A percentile compares a stretch with the other conserved stretches of the same genome.
Evolutionary conservation across 2,797 vertebrate species (phyloP).

Genomic region (Aplochiton taeniatus): DNA sequence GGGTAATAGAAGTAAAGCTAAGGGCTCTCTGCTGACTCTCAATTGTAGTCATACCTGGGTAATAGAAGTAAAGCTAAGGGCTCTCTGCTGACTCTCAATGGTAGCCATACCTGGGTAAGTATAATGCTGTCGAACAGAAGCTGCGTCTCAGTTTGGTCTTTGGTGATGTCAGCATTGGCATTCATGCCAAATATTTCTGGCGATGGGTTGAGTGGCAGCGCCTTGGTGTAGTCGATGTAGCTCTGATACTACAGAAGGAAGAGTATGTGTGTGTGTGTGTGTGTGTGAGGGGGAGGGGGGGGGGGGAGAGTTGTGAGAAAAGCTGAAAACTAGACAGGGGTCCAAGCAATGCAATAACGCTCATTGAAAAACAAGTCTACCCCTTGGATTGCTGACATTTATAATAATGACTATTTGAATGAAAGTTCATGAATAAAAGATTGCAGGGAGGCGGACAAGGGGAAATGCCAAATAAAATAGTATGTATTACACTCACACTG

Average conservation of each 20-base stretch:
- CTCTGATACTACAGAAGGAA: slow-evolving; percentile 74
- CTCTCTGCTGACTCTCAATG: too few species aligned
- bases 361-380: slow-evolving; percentile 71
- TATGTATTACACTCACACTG: slow-evolving; percentile 72
- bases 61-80: background rate
- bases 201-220: slow-evolving; percentile 81
- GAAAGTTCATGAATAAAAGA: slow-evolving; percentile 80
- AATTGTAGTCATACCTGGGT: slow-evolving; percentile 72
- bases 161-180: slow-evolving; percentile 85
- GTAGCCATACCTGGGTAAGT: slow-evolving; percentile 78
- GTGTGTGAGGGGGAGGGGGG: too few species aligned
- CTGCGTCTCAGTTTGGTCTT: slow-evolving; percentile 88
- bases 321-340: slow-evolving; percentile 40
- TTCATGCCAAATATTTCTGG: slow-evolving; percentile 90
- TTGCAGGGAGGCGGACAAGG: slow-evolving; percentile 39
- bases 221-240: slow-evolving; percentile 84
- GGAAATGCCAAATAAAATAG: slow-evolving; percentile 78
- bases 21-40: too few species aligned
- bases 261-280: too few species aligned
- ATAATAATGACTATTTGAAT: slow-evolving; percentile 83
- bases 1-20: background rate
- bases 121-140: slow-evolving; percentile 85
- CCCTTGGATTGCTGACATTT: slow-evolving; percentile 79
- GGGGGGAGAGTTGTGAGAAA: slow-evolving; percentile 31
- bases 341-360: slow-evolving; percentile 59